Base-by-base conservation (phyloP, 53 echinoderm and acorn worm species). In the Patiria pectinifera region DNA sequence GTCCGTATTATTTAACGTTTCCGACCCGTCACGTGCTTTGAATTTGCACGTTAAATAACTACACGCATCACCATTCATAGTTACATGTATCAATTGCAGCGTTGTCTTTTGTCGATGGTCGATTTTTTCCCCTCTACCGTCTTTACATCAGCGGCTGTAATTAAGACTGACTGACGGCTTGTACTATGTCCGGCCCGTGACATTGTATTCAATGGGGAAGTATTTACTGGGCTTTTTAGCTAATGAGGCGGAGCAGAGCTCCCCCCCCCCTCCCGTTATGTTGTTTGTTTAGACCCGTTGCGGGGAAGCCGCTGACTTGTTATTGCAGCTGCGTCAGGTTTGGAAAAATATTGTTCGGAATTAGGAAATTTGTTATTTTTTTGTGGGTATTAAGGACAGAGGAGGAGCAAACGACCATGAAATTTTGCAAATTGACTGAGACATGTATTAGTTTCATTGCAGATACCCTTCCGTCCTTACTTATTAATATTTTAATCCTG, bases 271-370 rank as follows among this genome's bases (percentile, higher is more conserved):
- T 63, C 22, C 35, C 35, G 66, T 45, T 66, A 66, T 23, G 45
- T 44, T 85, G 85, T 66, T 85, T 85, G 44, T 69, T 85, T 85
- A 85, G 66, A 85, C 85, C 12, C 19, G 45, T 43, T 66, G 63
- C 16, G 45, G 59, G 11, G 69, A 24, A 74, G 74, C 63, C 21
- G 7, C 85, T 4, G 45, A 26, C 63, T 66, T 85, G 43, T 85
- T 85, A 23, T 63, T 23, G 63, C 85, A 85, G 85, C 85, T 85
- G 85, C 45, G 4, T 53, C 53, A 53, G 69, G 44, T 46, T 45
- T 63, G 69, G 59, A 85, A 35, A 66, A 85, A 83, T 83, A 59
- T 59, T 61, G 83, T 58, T 83, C 14, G 35, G 83, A 60, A 62
- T 83, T 66, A 66, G 15, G 19, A 3, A 74, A 74, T 21, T 19